phyloP scores from a whole-genome alignment of 2,797 vertebrate genomes.

The Eleutherodactylus coqui region DNA sequence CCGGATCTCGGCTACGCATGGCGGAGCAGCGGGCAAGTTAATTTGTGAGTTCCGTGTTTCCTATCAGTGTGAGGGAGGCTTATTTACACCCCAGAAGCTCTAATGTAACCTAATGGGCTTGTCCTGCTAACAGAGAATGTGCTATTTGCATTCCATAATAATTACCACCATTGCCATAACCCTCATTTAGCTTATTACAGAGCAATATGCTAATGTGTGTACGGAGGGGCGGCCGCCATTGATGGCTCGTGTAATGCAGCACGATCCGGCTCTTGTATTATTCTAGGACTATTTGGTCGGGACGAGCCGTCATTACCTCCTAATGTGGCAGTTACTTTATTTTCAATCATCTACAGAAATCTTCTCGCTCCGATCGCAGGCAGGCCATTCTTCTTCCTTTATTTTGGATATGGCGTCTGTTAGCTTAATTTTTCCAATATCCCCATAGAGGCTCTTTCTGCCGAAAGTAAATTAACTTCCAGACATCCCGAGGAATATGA shows the following conservation, averaged over 20 bases:
- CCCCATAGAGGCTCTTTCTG: conserved; percentile 11
- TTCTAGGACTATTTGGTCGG: background rate
- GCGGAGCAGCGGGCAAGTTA: conserved; percentile 16
- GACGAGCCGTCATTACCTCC: conserved; percentile 39
- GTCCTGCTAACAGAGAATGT: conserved; percentile 28
- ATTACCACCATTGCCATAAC: conserved; percentile 41
- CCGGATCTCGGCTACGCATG: background rate
- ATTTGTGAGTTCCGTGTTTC: background rate
- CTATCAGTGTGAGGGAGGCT: background rate
- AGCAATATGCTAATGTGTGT: conserved; percentile 54
- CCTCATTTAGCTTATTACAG: conserved; percentile 51
- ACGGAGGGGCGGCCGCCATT: conserved; percentile 23
- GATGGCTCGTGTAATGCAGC: conserved; percentile 36
- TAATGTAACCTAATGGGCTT: conserved; percentile 39
- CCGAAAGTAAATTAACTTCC: conserved; percentile 16
- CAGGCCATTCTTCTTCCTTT: conserved; percentile 15
- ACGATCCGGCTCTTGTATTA: conserved; percentile 27
- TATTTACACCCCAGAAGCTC: conserved; percentile 24
- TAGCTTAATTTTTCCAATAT: conserved; percentile 36
- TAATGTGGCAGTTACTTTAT: conserved; percentile 19
- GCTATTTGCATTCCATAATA: conserved; percentile 35
- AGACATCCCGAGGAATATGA: background rate
- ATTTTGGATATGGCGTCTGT: background rate
- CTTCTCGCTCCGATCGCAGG: background rate
- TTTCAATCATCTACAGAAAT: conserved; percentile 23